Conservation (phyloP, 2,113 vertebrate species). For the Poeciliopsis occidentalis region DNA sequence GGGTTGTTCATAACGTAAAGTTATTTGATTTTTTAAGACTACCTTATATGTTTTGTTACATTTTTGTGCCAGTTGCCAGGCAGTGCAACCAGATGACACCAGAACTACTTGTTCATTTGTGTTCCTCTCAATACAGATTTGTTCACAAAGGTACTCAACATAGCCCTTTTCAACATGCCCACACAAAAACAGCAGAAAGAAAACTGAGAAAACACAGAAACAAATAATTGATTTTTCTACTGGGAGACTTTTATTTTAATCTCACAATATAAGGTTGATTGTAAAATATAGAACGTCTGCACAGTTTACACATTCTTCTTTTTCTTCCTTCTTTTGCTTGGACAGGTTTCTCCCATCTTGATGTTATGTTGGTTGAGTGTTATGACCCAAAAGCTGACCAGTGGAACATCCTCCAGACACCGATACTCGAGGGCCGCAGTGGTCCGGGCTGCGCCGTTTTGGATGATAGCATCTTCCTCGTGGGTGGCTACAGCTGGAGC, state of each 20-base stretch:
- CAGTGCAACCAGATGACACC: background rate
- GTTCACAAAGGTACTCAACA: background rate
- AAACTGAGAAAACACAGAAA: background rate
- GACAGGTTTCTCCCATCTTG: conserved; percentile 96
- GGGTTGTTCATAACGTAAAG: background rate
- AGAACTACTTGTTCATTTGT: background rate
- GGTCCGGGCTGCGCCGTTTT: conserved; percentile 95
- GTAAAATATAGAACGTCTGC: background rate
- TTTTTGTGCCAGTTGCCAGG: background rate
- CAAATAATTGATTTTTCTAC: background rate
- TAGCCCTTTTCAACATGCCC: background rate
- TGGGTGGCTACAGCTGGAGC: conserved; percentile 99
- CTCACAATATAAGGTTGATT: background rate
- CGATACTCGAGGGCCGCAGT: conserved; percentile 96
- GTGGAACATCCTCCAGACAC: conserved; percentile 98
- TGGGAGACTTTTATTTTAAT: background rate
- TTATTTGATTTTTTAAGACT: no score
- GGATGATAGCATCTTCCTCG: conserved; percentile 95
- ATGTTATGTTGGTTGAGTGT: conserved; percentile 98
- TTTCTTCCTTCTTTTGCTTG: conserved; percentile 3
- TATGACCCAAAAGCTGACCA: conserved; percentile 98
- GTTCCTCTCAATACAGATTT: background rate
- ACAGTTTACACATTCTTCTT: background rate
- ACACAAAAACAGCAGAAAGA: background rate
- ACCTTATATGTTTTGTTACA: background rate